Percentiles rank a stretch among this genome's conserved stretches.
Evolutionary conservation across 2,888 invertebrate genomes (phyloP).

Genomic region (Nomada hirtipes): DNA sequence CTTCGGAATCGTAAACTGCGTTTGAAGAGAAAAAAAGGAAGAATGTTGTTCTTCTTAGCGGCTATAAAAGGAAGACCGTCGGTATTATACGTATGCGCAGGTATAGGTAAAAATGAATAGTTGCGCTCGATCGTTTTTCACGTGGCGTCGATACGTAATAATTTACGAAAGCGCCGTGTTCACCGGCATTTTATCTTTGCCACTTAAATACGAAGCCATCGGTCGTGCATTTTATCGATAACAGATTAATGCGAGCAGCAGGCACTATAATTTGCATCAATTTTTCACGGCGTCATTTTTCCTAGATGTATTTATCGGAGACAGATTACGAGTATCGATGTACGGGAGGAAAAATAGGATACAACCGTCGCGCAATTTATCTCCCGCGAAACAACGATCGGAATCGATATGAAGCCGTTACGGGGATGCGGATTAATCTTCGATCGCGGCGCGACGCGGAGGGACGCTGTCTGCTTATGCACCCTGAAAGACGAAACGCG

Average conservation of each 20-base stretch:
- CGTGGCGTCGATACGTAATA: neutral
- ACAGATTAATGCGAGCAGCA: conserved; percentile 21
- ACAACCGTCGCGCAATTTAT: conserved; percentile 20
- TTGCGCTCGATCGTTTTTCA: neutral
- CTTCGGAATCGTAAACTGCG: neutral
- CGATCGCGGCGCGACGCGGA: conserved; percentile 31
- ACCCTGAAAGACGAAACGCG: conserved; percentile 63
- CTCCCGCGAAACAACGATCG: conserved; percentile 14
- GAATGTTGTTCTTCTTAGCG: no score
- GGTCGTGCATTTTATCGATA: conserved; percentile 25
- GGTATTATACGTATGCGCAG: neutral
- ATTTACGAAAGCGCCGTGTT: conserved; percentile 12
- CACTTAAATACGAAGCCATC: conserved; percentile 15
- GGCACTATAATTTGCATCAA: conserved; percentile 28
- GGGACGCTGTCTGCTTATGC: conserved; percentile 39
- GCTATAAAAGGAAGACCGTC: no score
- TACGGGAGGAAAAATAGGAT: neutral
- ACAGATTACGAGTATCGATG: conserved; percentile 17
- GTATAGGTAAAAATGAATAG: conserved; percentile 1
- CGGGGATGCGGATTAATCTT: conserved; percentile 51
- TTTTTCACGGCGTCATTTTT: conserved; percentile 36
- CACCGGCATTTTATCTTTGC: conserved; percentile 15
- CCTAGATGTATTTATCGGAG: conserved; percentile 23
- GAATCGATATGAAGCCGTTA: conserved; percentile 47
- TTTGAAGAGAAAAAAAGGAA: no score